Percentiles rank a stretch among this genome's conserved stretches.
These are phyloP conservation scores for Mesoclemmys tuberculata DNA, from an alignment of 2,113 vertebrate species.

Conservation along the genomic window DNA sequence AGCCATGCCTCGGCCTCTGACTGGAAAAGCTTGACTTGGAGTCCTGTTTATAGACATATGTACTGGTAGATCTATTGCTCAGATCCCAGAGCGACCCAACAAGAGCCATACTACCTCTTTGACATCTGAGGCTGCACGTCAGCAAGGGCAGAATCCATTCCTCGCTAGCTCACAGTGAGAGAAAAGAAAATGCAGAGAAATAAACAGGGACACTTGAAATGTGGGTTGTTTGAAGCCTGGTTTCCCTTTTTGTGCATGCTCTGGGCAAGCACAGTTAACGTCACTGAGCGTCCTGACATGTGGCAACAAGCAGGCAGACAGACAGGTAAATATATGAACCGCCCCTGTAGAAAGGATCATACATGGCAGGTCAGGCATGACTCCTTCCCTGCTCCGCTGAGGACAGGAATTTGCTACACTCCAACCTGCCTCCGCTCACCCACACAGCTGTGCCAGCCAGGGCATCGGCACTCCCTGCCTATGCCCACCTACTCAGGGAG, in stretches of 20 bases:
- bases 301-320: background rate
- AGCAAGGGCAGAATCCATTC: background rate
- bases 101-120: background rate
- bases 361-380: accelerated
- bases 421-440: background rate
- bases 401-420: background rate
- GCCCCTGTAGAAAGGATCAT: background rate
- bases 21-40: constrained; percentile 34
- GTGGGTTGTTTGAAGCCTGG: background rate
- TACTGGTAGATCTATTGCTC: background rate
- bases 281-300: background rate
- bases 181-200: background rate
- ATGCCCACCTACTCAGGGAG: too few species aligned
- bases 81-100: background rate
- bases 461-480: too few species aligned
- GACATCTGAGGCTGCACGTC: background rate
- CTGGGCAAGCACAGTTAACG: background rate
- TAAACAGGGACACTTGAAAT: background rate
- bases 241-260: background rate
- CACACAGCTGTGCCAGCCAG: too few species aligned
- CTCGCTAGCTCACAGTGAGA: background rate
- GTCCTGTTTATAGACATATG: background rate
- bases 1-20: constrained; percentile 11
- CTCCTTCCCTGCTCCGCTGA: background rate
- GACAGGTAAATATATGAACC: background rate